These are phyloP conservation scores for Drosophila teissieri DNA, from an alignment of 1,140 invertebrate genomes.

Conservation along the genomic window DNA sequence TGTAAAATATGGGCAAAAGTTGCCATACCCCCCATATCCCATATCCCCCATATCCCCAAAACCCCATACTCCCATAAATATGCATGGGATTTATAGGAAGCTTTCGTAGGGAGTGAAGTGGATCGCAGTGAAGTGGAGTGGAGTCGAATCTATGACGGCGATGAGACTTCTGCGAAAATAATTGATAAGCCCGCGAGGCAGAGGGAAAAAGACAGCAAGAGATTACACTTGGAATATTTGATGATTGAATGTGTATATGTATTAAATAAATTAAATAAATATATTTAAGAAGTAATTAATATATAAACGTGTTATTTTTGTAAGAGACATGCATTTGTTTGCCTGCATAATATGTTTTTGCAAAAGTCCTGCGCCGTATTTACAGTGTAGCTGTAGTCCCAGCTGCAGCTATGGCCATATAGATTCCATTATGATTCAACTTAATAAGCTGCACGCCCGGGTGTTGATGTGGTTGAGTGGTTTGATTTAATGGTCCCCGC, in stretches of 20 bases:
- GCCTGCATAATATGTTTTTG: too few relatives aligned
- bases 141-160: conserved; percentile 47
- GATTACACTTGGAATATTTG: not conserved
- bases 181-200: conserved; percentile 59
- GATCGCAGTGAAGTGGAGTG: conserved; percentile 7
- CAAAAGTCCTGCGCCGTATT: not conserved
- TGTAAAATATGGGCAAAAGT: conserved; percentile 67
- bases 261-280: not conserved
- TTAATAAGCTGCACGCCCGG: conserved; percentile 60
- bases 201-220: not conserved
- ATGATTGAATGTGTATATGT: not conserved
- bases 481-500: conserved; percentile 60
- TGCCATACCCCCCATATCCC: conserved; percentile 15
- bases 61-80: conserved; percentile 47
- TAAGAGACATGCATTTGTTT: too few relatives aligned
- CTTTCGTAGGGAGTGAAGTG: conserved; percentile 11
- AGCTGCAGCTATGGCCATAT: conserved; percentile 30
- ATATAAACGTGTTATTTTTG: too few relatives aligned
- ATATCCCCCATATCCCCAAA: conserved; percentile 32
- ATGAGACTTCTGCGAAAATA: conserved; percentile 56
- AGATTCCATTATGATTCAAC: conserved; percentile 64
- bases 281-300: too few relatives aligned
- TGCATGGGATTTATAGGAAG: conserved; percentile 51
- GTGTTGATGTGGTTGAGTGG: conserved; percentile 69
- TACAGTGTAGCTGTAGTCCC: conserved; percentile 12